Conservation (phyloP, 1,140 invertebrate genomes). For the Dysdera silvatica region DNA sequence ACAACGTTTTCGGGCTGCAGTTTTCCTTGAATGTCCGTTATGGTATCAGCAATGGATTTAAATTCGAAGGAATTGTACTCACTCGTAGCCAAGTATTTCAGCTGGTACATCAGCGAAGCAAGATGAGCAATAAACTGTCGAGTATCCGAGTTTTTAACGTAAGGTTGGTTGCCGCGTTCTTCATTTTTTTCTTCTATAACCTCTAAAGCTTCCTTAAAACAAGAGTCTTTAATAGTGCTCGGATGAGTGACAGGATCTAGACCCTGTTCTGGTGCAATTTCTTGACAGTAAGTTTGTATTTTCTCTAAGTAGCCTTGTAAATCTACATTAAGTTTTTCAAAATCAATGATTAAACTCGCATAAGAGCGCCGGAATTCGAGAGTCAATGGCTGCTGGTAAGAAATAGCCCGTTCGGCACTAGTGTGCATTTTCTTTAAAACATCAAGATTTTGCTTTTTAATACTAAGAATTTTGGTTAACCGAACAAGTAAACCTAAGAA, state of each 20-base stretch:
- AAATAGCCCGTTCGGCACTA: slow-evolving; percentile 62
- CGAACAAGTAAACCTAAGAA: slow-evolving; percentile 77
- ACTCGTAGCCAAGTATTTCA: slow-evolving; percentile 76
- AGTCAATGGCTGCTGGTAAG: slow-evolving; percentile 63
- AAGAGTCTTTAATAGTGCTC: slow-evolving; percentile 74
- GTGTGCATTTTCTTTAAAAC: slow-evolving; percentile 79
- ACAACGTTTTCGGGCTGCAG: slow-evolving; percentile 66
- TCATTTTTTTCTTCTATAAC: slow-evolving; percentile 62
- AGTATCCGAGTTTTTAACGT: slow-evolving; percentile 44
- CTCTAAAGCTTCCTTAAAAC: slow-evolving; percentile 68
- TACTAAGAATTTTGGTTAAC: slow-evolving; percentile 72
- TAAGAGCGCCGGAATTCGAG: slow-evolving; percentile 84
- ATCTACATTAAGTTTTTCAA: slow-evolving; percentile 84
- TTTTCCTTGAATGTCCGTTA: slow-evolving; percentile 76
- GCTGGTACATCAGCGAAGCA: slow-evolving; percentile 82
- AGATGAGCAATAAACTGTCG: slow-evolving; percentile 76
- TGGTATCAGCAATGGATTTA: slow-evolving; percentile 83
- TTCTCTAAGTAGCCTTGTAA: slow-evolving; percentile 74
- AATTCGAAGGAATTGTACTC: slow-evolving; percentile 85
- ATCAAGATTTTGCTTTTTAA: slow-evolving; percentile 73
- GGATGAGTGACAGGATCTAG: slow-evolving; percentile 80
- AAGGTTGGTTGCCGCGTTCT: slow-evolving; percentile 47
- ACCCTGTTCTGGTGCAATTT: slow-evolving; percentile 75
- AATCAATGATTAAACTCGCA: slow-evolving; percentile 75
- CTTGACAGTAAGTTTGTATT: slow-evolving; percentile 72